Base-by-base conservation (phyloP, 2,113 vertebrate species). In the Agelaius tricolor region DNA sequence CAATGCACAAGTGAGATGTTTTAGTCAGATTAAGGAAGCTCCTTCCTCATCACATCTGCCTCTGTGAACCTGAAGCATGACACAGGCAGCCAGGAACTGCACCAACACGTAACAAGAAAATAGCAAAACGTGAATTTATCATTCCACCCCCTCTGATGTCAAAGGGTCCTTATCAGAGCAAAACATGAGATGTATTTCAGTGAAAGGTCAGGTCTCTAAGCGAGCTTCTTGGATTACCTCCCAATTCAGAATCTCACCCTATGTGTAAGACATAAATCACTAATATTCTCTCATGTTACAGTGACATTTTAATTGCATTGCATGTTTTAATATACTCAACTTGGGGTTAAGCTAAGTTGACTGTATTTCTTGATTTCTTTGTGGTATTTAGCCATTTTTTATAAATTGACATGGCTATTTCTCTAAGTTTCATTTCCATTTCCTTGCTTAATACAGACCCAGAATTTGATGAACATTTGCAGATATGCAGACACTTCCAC, bases 281-380 rank as follows among this genome's bases (percentile, higher is more conserved):
- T 93, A 93, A 31, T 52, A 76, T 84, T 93, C 61, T 82, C 35
- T 73, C 76, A 72, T 69, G 55, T 92, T 93, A 81, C 90, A 81
- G 35, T 87, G 77, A 89, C 80, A 85, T 88, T 96, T 93, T 97
- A 97, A 97, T 94, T 95, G 90, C 94, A 90, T 65, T 85, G 87
- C 79, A 44, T 95, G 93, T 95, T 95, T 94, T 96, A 97, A 96
- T 84, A 91, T n/a, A 87, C 65, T 96, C 68, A 24, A 2, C 68
- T 91, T 62, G n/a, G 30, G 23, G 43, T 90, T 94, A 62, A 83
- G 39, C 52, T 74, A 90, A 76, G 59, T 41, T 51, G 54, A 75
- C 49, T 43, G 47, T 84, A 82, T 92, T 84, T 95, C 90, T 94
- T 90, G 76, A 82, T 88, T 96, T 89, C 88, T 95, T 92, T 84